phyloP scores from a whole-genome alignment of 2,797 vertebrate genomes.

The Sebastes itinus region DNA sequence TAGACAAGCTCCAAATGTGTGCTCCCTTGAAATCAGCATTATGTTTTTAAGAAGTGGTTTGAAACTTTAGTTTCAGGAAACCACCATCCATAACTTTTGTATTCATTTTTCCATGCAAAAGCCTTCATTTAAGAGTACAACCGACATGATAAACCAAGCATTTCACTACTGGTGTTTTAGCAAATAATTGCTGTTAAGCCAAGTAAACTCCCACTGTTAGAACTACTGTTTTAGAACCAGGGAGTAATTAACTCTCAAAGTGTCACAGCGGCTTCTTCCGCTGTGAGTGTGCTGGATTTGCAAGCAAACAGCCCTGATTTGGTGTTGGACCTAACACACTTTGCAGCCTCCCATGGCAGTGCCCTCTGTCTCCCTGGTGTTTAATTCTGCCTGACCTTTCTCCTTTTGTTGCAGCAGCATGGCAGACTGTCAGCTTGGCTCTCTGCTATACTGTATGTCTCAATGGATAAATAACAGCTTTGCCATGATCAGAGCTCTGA shows the following conservation, averaged over 20 bases:
- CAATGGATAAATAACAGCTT: background rate
- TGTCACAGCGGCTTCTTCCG: constrained; percentile 43
- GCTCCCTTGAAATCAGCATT: constrained; percentile 26
- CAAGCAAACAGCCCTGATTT: constrained; percentile 11
- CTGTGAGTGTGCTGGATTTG: constrained; percentile 4
- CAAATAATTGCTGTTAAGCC: constrained; percentile 61
- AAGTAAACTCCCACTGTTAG: constrained; percentile 28
- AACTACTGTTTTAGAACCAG: constrained; percentile 20
- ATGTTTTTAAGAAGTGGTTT: constrained; percentile 30
- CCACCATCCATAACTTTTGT: constrained; percentile 33
- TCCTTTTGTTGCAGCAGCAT: background rate
- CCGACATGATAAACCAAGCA: constrained; percentile 36
- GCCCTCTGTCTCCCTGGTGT: background rate
- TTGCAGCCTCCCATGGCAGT: background rate
- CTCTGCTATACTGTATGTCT: background rate
- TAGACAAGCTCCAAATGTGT: constrained; percentile 25
- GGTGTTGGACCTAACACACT: constrained; percentile 6
- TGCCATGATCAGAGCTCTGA: background rate
- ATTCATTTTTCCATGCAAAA: constrained; percentile 29
- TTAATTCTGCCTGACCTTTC: background rate
- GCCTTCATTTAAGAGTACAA: constrained; percentile 32
- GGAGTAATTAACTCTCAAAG: constrained; percentile 61
- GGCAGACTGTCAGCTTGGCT: background rate
- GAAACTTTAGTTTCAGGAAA: constrained; percentile 51
- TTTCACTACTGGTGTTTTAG: constrained; percentile 35